These are phyloP conservation scores for Halichoerus grypus DNA, from an alignment of 2,113 vertebrate species.

Conservation along the genomic window DNA sequence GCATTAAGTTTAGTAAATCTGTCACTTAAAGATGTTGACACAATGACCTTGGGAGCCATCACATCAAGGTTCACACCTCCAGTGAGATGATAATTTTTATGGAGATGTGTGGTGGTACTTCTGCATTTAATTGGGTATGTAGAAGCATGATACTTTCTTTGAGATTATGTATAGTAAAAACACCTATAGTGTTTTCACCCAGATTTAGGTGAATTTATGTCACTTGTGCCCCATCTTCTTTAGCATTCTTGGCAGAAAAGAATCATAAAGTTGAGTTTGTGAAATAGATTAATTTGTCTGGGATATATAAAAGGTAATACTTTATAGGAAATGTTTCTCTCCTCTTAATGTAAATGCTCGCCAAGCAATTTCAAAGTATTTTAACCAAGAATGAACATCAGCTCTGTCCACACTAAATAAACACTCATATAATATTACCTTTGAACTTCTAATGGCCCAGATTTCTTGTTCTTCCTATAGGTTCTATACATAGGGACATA, in stretches of 20 bases:
- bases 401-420: neutral
- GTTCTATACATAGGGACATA: neutral
- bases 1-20: conserved; percentile 77
- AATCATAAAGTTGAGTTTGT: neutral
- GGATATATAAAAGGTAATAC: neutral
- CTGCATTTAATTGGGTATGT: neutral
- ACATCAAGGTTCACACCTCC: neutral
- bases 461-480: neutral
- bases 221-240: neutral
- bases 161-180: neutral
- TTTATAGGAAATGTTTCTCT: neutral
- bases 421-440: neutral
- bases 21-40: conserved; percentile 79
- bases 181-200: neutral
- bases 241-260: neutral
- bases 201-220: neutral
- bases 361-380: neutral
- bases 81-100: neutral
- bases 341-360: neutral
- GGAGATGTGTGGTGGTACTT: neutral
- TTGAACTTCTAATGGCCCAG: neutral
- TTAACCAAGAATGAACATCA: neutral
- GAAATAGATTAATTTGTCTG: neutral
- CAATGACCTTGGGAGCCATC: conserved; percentile 71
- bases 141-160: neutral